Evolutionary conservation across 2,888 invertebrate genomes (phyloP).

Genomic region (Amphiduros pacificus): DNA sequence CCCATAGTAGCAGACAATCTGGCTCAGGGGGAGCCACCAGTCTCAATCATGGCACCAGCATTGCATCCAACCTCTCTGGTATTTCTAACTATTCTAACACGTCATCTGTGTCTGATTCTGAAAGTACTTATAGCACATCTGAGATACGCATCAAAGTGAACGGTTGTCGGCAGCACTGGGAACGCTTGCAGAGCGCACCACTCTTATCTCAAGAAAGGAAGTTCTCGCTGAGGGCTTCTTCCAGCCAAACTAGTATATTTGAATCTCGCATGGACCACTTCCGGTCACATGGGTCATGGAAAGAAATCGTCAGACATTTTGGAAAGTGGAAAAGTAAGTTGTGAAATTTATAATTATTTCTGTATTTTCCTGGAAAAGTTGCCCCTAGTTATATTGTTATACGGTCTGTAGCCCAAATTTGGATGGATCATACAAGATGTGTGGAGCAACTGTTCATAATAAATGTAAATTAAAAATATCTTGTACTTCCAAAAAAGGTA

Average conservation of each 20-base stretch:
- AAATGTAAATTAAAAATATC: too few species aligned
- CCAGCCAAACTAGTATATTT: slow-evolving; percentile 12
- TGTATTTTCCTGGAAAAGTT: too few species aligned
- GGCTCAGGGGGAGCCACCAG: too few species aligned
- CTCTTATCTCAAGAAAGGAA: neutral
- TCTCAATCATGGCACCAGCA: slow-evolving; percentile 3
- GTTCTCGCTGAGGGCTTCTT: neutral
- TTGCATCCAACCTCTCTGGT: slow-evolving; percentile 17
- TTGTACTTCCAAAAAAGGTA: too few species aligned
- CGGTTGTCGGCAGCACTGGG: neutral
- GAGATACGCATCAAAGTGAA: slow-evolving; percentile 8
- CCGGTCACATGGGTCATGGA: slow-evolving; percentile 46
- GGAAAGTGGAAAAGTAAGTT: slow-evolving; percentile 49
- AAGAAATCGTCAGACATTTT: slow-evolving; percentile 36
- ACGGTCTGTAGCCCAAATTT: too few species aligned
- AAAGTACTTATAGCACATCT: slow-evolving; percentile 8
- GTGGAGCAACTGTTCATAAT: too few species aligned
- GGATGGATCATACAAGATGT: too few species aligned
- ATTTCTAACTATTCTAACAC: slow-evolving; percentile 15
- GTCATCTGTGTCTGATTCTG: slow-evolving; percentile 7
- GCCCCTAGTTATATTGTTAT: too few species aligned
- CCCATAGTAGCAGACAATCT: too few species aligned
- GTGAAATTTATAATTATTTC: too few species aligned
- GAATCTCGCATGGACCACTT: slow-evolving; percentile 40
- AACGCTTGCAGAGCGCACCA: neutral